Base-by-base conservation (phyloP, 1,140 invertebrate species). In the Maniola jurtina region DNA sequence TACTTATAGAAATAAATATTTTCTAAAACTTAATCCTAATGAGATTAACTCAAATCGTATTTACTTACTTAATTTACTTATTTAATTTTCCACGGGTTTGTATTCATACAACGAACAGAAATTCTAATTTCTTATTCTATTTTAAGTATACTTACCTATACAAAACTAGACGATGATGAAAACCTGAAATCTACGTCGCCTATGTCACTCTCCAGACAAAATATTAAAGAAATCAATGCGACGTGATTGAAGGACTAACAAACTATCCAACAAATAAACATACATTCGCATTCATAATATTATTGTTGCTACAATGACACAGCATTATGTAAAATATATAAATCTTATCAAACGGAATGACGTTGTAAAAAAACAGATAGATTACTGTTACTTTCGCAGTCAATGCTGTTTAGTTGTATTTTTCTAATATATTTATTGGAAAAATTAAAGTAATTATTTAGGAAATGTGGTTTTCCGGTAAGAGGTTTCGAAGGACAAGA, bases 401-500 rank as follows among this genome's bases (percentile, higher is more conserved):
- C 16, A 40, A 66, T 67, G 25, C 25, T 55, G 52, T 34, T 55
- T 11, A 13, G 52, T 34, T 55, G 16, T 55, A 13, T 34, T 55
- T 34, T 33, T 11, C 7, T 55, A 34, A 33, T 55, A 34, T 3
- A 55, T 11, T 11, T 55, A 55, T 55, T n/a, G 11, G 6, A 10
- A 33, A 34, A 11, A 38, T 15, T 14, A 2, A 57, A 15, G 15
- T 42, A 47, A 13, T 11, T 63, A 60, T 0, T 25, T 25, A 25
- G 25, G 25, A 25, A 61, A 86, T 87, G 83, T 85, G 79, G 66
- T 85, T 81, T 61, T 81, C 72, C 8, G 83, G 84, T 5, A 85
- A 81, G 65, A 80, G 68, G 35, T 87, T 68, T 45, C 73, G 73
- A 45, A 62, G 84, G 33, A 66, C 77, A 0, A 61, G 70, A 8